Conservation (phyloP, 2,113 vertebrate species). For the Calonectris borealis region DNA sequence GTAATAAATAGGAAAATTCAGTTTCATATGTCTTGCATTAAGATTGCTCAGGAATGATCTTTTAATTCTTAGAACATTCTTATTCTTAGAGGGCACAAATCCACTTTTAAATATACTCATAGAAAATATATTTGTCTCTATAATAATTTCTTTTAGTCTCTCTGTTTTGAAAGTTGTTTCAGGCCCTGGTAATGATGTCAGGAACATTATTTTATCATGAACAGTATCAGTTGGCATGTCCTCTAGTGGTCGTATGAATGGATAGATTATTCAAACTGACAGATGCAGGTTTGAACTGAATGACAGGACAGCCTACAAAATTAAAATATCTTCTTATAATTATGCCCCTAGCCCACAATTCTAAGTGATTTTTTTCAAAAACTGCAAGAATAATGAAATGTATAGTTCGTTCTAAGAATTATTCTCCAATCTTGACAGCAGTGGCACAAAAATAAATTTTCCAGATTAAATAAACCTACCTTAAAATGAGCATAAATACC, state of each 20-base stretch:
- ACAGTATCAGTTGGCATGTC: neutral
- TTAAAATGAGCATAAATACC: neutral
- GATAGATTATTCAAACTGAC: neutral
- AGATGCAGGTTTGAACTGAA: neutral
- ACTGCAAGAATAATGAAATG: neutral
- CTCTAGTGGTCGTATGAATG: rapidly evolving
- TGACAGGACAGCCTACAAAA: neutral
- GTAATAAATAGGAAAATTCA: neutral
- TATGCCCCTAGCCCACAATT: neutral
- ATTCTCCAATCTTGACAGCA: neutral
- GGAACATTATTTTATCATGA: neutral
- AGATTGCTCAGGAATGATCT: neutral
- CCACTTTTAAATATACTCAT: neutral
- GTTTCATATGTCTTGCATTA: neutral
- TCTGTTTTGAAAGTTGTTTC: neutral
- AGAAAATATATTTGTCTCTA: neutral
- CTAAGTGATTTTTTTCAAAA: neutral
- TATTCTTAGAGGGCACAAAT: neutral
- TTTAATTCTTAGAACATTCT: neutral
- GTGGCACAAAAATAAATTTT: neutral
- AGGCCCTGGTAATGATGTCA: neutral
- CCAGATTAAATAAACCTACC: neutral
- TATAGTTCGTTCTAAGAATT: neutral
- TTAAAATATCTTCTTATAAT: neutral
- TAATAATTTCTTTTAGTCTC: neutral